Evolutionary conservation across 2,888 invertebrate genomes (phyloP), one percentile per base, ranked within the genome.

Genomic region (Alitta virens): DNA sequence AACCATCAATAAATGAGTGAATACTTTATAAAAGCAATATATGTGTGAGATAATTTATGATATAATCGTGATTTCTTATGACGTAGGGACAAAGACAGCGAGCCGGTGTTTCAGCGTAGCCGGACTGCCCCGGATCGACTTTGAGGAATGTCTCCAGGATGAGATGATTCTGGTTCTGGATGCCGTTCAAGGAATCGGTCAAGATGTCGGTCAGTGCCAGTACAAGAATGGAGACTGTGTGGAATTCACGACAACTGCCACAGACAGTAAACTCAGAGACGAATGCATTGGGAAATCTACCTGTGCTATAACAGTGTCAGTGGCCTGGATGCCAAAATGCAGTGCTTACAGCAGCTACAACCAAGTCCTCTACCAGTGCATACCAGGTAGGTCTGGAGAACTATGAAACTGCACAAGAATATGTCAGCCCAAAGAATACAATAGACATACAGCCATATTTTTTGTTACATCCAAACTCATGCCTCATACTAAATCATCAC

Each of bases 301-400:
- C 7, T 66, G 66, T 26, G 21, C 38, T 16, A 56, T 66, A n/a
- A 50, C 61, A 14, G 63, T 64, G 16, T 49, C 58, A 40, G 55
- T 61, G 24, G 54, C 55, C 2, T 66, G 66, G 66, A 63, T 66
- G 63, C 53, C 42, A 21, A 43, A 43, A 26, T 66, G 66, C 43
- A 60, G 38, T 21, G 66, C 62, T 21, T 64, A 66, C 62, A 63
- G 61, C 46, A 50, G 27, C 26, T 66, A 66, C 40, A 64, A 63
- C 55, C 57, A 51, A 33, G 66, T 61, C 61, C 49, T 58, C 40
- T 66, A 66, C 49, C 60, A 60, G 56, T 66, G 66, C 53, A 43
- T 65, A 1, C 61, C 63, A 25, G 24, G 65, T 65, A 53, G 46
- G 63, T 62, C n/a, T n/a, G n/a, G n/a, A n/a, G n/a, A n/a, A n/a